Conservation (phyloP, 2,797 vertebrate species). For the Basileuterus tristriatus region DNA sequence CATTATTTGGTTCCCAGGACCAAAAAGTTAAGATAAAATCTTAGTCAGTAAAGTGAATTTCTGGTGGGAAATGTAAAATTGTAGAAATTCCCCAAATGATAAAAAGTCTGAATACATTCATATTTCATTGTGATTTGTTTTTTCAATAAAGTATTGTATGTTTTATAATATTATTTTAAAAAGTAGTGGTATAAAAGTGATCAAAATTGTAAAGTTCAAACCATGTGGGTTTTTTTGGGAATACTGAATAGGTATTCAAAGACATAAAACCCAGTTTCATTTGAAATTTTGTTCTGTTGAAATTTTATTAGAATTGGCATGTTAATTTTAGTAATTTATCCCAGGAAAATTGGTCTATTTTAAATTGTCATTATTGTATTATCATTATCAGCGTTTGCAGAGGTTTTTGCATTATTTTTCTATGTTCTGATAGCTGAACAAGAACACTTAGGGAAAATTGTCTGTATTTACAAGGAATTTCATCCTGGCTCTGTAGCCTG, state of each 20-base stretch:
- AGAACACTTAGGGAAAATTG: background rate
- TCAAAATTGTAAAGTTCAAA: background rate
- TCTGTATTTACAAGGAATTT: background rate
- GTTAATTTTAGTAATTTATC: background rate
- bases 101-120: background rate
- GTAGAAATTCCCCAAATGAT: background rate
- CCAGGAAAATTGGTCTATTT: rapidly evolving
- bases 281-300: background rate
- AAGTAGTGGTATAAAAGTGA: background rate
- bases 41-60: background rate
- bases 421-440: background rate
- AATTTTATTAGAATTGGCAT: background rate
- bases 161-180: background rate
- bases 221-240: rapidly evolving
- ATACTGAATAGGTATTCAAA: background rate
- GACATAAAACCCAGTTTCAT: background rate
- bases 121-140: background rate
- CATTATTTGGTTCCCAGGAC: background rate
- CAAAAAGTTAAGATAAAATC: background rate
- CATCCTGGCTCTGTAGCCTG: background rate
- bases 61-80: background rate
- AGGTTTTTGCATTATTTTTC: background rate
- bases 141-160: background rate
- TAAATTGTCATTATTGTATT: background rate
- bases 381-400: background rate